These are phyloP conservation scores for Lasaia peninsularis DNA, from an alignment of 1,140 invertebrate species.

Conservation along the genomic window DNA sequence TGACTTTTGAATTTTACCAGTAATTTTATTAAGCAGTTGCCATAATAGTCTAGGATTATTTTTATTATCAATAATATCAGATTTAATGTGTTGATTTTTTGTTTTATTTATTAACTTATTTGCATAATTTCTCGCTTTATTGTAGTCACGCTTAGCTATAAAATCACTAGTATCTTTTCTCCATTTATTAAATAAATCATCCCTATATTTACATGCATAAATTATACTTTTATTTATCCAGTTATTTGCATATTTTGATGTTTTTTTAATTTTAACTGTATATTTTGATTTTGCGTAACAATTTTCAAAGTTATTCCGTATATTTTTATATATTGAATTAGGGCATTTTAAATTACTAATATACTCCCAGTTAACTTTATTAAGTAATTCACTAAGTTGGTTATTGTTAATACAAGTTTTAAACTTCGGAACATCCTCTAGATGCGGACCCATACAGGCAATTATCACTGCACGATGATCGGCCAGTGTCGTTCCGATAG, in stretches of 20 bases:
- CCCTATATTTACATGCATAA: constrained; percentile 15
- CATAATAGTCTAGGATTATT: constrained; percentile 14
- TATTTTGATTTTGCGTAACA: constrained; percentile 21
- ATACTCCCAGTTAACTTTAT: constrained; percentile 3
- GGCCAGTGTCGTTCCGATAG: constrained; percentile 15
- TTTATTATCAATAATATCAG: constrained; percentile 9
- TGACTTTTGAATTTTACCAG: constrained; percentile 15
- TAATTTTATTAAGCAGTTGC: constrained; percentile 17
- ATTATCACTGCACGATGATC: constrained; percentile 9
- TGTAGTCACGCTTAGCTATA: constrained; percentile 17
- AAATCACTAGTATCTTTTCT: constrained; percentile 18
- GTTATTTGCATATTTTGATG: constrained; percentile 1
- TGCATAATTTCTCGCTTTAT: constrained; percentile 19
- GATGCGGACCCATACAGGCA: not conserved
- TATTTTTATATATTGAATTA: constrained; percentile 9
- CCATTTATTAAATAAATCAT: constrained; percentile 18
- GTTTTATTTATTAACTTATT: constrained; percentile 16
- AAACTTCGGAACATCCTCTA: constrained; percentile 12
- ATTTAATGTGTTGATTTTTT: constrained; percentile 7
- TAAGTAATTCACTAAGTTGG: not conserved
- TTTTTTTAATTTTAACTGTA: constrained; percentile 16
- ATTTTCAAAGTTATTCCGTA: constrained; percentile 10
- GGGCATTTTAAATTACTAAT: not conserved
- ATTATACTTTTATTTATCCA: constrained; percentile 22
- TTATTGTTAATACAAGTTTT: constrained; percentile 3